phyloP scores from a whole-genome alignment of 2,113 vertebrate genomes.

The Sula dactylatra region DNA sequence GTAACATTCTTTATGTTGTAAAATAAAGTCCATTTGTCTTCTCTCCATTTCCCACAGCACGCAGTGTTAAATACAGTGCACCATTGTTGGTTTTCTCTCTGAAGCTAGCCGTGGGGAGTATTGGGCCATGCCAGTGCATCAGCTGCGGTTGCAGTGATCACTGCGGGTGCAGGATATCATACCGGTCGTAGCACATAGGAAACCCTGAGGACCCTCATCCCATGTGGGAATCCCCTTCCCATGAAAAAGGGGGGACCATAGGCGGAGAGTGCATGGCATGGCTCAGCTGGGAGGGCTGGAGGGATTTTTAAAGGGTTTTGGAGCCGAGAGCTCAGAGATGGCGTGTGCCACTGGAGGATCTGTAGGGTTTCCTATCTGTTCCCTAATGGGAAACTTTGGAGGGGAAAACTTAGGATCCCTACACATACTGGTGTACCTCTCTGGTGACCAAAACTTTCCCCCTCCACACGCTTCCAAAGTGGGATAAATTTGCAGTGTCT shows the following conservation, averaged over 20 bases:
- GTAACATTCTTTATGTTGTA: constrained; percentile 29
- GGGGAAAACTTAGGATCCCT: background rate
- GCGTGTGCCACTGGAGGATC: background rate
- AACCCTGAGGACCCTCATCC: background rate
- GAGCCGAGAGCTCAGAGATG: background rate
- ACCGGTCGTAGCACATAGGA: background rate
- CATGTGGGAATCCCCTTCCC: background rate
- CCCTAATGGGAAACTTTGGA: background rate
- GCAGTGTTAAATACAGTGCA: background rate
- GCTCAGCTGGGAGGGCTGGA: background rate
- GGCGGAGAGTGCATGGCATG: background rate
- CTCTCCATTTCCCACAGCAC: constrained; percentile 33
- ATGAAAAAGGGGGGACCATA: background rate
- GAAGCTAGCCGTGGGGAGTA: background rate
- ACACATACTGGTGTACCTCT: background rate
- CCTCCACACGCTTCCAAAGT: background rate
- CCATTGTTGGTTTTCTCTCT: background rate
- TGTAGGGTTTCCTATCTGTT: background rate
- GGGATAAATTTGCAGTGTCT: background rate
- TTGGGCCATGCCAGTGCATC: background rate
- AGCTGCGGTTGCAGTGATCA: background rate
- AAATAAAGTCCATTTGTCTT: constrained; percentile 44
- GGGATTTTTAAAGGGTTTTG: background rate
- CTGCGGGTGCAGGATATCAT: background rate
- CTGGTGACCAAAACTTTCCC: background rate